These are phyloP conservation scores for Ardeotis arabs DNA, from an alignment of 2,113 vertebrate species.

Conservation along the genomic window DNA sequence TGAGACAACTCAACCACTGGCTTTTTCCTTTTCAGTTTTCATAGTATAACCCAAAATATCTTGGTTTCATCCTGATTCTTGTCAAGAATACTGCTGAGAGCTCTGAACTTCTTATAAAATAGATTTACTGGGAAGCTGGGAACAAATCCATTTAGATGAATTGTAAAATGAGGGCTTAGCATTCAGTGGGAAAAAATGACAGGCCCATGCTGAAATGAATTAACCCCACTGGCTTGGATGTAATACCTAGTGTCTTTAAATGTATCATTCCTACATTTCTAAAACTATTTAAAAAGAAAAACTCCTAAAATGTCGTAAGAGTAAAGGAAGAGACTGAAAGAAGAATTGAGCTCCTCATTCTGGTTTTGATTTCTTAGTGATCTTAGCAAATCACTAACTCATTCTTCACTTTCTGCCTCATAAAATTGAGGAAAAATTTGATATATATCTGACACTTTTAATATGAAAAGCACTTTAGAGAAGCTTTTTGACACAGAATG, in stretches of 20 bases:
- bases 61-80: background rate
- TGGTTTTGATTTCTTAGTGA: conserved; percentile 54
- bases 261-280: conserved; percentile 16
- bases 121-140: conserved; percentile 11
- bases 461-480: conserved; percentile 65
- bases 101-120: conserved; percentile 29
- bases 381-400: conserved; percentile 61
- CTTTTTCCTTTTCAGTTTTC: background rate
- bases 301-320: background rate
- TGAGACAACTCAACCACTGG: background rate
- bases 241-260: conserved; percentile 28
- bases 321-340: conserved; percentile 31
- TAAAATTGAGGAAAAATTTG: conserved; percentile 32
- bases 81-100: conserved; percentile 15
- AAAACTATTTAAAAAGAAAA: conserved; percentile 42
- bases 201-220: conserved; percentile 44
- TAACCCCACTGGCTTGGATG: conserved; percentile 36
- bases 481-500: conserved; percentile 55
- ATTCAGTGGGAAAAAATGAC: conserved; percentile 30
- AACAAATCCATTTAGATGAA: conserved; percentile 55
- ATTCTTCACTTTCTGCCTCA: conserved; percentile 57
- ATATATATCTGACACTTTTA: conserved; percentile 57
- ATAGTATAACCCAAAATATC: background rate
- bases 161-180: conserved; percentile 39
- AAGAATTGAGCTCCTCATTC: conserved; percentile 8